These are phyloP conservation scores for Chelonoidis abingdonii DNA, from an alignment of 2,113 vertebrate genomes.

Conservation along the genomic window DNA sequence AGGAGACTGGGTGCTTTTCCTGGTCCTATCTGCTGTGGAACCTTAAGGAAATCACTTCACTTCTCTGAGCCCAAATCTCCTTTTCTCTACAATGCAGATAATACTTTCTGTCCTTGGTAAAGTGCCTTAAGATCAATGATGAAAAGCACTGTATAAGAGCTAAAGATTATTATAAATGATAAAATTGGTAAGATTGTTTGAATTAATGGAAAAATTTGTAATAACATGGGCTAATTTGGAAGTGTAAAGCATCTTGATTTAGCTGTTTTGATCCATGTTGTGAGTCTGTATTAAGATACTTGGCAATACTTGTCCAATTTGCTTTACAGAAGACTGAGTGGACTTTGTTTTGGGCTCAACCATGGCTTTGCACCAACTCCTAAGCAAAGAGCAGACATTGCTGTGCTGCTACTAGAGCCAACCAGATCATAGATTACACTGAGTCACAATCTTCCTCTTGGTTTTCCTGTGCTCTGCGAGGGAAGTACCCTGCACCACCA, in stretches of 20 bases:
- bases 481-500: background rate
- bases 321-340: constrained; percentile 37
- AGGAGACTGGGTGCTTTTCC: background rate
- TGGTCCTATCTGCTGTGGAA: background rate
- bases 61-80: background rate
- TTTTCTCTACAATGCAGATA: background rate
- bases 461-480: too few relatives aligned
- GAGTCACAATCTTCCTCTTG: background rate
- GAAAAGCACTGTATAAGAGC: background rate
- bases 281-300: constrained; percentile 18
- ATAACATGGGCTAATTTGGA: background rate
- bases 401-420: background rate
- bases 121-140: background rate
- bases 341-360: constrained; percentile 20
- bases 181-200: background rate
- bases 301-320: background rate
- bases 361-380: constrained; percentile 12
- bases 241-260: background rate
- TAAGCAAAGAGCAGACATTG: background rate
- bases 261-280: constrained; percentile 15
- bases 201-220: background rate
- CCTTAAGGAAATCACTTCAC: background rate
- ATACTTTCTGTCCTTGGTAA: background rate
- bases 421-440: background rate
- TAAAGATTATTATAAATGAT: background rate